These are phyloP conservation scores for Zaprionus capensis DNA, from an alignment of 1,140 invertebrate species.

Conservation along the genomic window DNA sequence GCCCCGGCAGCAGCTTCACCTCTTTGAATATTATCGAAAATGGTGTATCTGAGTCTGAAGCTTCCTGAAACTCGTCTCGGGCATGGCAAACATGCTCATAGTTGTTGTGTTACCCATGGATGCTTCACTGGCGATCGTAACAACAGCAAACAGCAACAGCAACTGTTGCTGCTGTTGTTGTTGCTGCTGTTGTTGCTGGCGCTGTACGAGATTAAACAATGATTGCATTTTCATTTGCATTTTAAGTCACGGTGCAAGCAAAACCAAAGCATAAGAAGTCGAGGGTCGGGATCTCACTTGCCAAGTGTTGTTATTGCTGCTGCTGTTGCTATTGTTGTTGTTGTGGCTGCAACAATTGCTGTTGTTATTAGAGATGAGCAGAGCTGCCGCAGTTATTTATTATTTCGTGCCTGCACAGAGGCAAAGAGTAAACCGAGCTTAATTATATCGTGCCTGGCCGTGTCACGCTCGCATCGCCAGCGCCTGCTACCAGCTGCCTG, in stretches of 20 bases:
- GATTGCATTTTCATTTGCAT: conserved; percentile 83
- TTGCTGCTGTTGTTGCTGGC: conserved; percentile 52
- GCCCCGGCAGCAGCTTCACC: conserved; percentile 15
- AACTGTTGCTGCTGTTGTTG: conserved; percentile 36
- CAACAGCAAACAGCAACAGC: conserved; percentile 57
- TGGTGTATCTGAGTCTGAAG: conserved; percentile 73
- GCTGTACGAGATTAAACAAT: conserved; percentile 81
- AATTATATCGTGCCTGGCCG: conserved; percentile 11
- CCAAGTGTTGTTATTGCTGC: conserved; percentile 63
- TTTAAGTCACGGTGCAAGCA: conserved; percentile 78
- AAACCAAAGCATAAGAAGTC: conserved; percentile 58
- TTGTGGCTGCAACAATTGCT: conserved; percentile 32
- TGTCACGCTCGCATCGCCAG: conserved; percentile 43
- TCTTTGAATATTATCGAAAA: conserved; percentile 79
- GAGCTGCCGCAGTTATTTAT: neutral
- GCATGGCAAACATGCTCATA: conserved; percentile 70
- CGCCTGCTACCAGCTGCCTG: conserved; percentile 32
- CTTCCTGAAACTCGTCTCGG: conserved; percentile 72
- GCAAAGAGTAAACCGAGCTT: neutral
- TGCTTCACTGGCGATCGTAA: conserved; percentile 63
- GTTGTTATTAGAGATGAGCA: conserved; percentile 25
- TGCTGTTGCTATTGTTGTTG: conserved; percentile 20
- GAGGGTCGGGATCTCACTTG: conserved; percentile 70
- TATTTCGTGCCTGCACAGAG: neutral
- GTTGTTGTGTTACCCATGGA: conserved; percentile 58